Evolutionary conservation across 2,797 vertebrate species (phyloP), one percentile per base, ranked within the genome.

Genomic region (Paramormyrops hopkinsi): DNA sequence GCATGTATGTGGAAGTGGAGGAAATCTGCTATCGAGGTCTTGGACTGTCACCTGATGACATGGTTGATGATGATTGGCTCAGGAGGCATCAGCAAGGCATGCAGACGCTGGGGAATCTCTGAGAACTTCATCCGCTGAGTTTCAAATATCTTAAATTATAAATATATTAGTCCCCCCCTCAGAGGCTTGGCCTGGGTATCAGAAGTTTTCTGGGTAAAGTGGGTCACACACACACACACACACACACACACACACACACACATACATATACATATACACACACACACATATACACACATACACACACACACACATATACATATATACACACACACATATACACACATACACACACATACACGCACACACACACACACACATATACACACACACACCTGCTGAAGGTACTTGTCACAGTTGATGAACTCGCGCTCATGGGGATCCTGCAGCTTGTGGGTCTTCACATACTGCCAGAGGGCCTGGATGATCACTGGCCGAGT

Each of bases 11-110:
- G 29, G 17, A 84, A 46, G 44, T 8, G 1, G 2, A 56, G 79
- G 37, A 41, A 51, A 37, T 46, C 0, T 37, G 19, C 51, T 5
- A 8, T 8, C 2, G 4, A 41, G 25, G n/a, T 44, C 19, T 54
- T 44, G 37, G 48, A 14, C 19, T 7, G 7, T 94, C 94, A 99
- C 99, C 99, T 99, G 96, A 99, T 99, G 76, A 99, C 97, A 2
- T 99, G 99, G 90, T 99, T 99, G 91, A 99, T 99, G 95, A 99
- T 99, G 93, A 99, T 99, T 0, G 99, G 99, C 25, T 99, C 99
- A 0, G 99, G 99, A 17, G 99, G 98, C 99, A 99, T 99, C 76
- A 99, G 96, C 92, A 99, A 94, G 0, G 99, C 99, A 0, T 99
- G 99, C 33, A 99, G 95, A 82, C 99, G 95, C 90, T 99, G 99